Base-by-base conservation (phyloP, 2,888 invertebrate genomes). In the Macrosiphum euphorbiae region DNA sequence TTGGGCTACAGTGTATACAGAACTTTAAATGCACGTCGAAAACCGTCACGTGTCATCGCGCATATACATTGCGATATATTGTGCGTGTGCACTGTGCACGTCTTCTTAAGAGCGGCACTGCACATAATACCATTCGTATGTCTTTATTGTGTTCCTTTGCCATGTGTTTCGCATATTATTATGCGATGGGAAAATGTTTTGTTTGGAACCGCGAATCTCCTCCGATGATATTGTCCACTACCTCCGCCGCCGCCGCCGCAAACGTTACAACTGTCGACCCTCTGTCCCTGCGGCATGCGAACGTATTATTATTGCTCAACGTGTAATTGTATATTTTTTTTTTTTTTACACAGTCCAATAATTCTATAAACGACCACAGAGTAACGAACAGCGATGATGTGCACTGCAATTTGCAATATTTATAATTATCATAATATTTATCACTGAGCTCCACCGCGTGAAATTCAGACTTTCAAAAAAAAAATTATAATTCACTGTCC, bases 31-130 rank as follows among this genome's bases (percentile, higher is more conserved):
- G 26, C n/a, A n/a, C 55, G 35, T 35, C 24, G 41, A 28, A 58
- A 61, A 89, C 47, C 89, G 47, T 89, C 47, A 47, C 89, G 89
- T 89, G 89, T 44, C 89, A 20, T 89, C 44, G 67, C 67, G 67
- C n/a, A 67, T 13, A 67, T 16, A 20, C 67, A 67, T 67, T 35
- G 20, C n/a, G n/a, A 88, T 84, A 88, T 84, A 84, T 24, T 44
- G 44, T 85, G 13, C 47, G 44, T 55, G 55, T 24, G 55, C 55
- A 86, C 28, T 16, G 26, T 88, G 20, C 35, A 24, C 24, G 26
- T n/a, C n/a, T 5, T 52, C 52, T 67, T 20, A 7, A 88, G 55
- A 58, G 20, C 41, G 41, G 41, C 55, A 5, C 24, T 20, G 58
- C 26, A 5, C 13, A 67, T 7, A 67, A 67, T 20, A 35, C n/a